These are phyloP conservation scores for Pachypeltis micranthus DNA, from an alignment of 1,140 invertebrate species.

Conservation along the genomic window DNA sequence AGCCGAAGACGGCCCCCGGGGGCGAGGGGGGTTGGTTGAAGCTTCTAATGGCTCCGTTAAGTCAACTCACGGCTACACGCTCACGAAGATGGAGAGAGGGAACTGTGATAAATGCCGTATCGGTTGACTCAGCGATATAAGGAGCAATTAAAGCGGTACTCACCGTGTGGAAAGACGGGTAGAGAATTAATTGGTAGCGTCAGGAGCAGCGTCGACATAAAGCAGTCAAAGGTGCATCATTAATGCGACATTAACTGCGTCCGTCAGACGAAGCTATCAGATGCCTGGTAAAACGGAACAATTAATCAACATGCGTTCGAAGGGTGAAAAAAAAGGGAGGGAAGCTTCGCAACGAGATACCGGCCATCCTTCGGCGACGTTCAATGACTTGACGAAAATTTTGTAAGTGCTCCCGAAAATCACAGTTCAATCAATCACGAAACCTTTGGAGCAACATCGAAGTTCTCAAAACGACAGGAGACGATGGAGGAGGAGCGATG, in stretches of 20 bases:
- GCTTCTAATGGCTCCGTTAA: background rate
- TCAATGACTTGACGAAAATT: too few species aligned
- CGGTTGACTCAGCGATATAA: background rate
- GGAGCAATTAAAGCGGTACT: background rate
- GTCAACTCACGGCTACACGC: background rate
- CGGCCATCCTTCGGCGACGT: too few species aligned
- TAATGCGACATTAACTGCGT: background rate
- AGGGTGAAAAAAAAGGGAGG: too few species aligned
- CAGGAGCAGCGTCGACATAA: background rate
- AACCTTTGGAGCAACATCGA: too few species aligned
- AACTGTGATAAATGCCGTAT: background rate
- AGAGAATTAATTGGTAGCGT: background rate
- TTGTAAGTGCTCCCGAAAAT: too few species aligned
- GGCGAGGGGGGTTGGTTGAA: background rate
- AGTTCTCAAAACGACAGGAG: too few species aligned
- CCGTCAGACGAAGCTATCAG: background rate
- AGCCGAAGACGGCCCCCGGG: background rate
- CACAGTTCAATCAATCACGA: too few species aligned
- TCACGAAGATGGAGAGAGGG: background rate
- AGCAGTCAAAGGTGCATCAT: background rate
- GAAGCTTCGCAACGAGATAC: too few species aligned
- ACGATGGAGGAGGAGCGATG: too few species aligned
- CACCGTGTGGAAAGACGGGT: background rate
- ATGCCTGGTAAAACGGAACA: background rate
- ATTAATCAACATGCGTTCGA: background rate